Evolutionary conservation across 2,888 invertebrate species (phyloP).

Genomic region (Hydrotaea cyrtoneurina): DNA sequence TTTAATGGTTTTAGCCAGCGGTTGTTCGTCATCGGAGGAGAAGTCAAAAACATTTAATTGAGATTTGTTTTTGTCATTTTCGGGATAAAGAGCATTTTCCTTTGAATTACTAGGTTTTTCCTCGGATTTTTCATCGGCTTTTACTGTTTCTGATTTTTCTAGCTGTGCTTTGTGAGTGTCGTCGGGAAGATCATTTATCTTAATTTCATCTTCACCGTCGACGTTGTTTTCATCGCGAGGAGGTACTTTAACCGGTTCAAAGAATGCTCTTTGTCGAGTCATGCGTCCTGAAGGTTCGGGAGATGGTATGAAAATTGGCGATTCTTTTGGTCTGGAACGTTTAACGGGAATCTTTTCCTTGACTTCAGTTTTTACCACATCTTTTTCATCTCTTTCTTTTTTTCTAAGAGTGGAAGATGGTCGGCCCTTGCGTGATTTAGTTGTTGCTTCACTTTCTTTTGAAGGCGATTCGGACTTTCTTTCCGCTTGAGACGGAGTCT

Average conservation of each 20-base stretch:
- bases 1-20: slow-evolving; percentile 80
- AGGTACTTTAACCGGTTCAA: slow-evolving; percentile 79
- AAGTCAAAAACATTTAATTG: slow-evolving; percentile 79
- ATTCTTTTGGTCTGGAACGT: slow-evolving; percentile 78
- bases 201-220: slow-evolving; percentile 9
- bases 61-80: slow-evolving; percentile 69
- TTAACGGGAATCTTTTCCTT: slow-evolving; percentile 73
- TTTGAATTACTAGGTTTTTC: neutral
- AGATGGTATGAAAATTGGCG: slow-evolving; percentile 78
- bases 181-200: slow-evolving; percentile 20
- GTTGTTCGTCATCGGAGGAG: slow-evolving; percentile 83
- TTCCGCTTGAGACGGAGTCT: slow-evolving; percentile 62
- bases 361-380: slow-evolving; percentile 52
- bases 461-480: slow-evolving; percentile 70
- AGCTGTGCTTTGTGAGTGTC: slow-evolving; percentile 14
- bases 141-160: neutral
- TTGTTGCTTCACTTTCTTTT: slow-evolving; percentile 70
- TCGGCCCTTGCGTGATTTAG: slow-evolving; percentile 71
- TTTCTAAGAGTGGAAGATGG: slow-evolving; percentile 69
- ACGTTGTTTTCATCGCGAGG: slow-evolving; percentile 67
- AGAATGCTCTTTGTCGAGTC: slow-evolving; percentile 79
- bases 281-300: slow-evolving; percentile 79
- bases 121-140: slow-evolving; percentile 10
- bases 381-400: slow-evolving; percentile 63
- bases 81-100: neutral